phyloP scores from a whole-genome alignment of 2,888 invertebrate genomes.

The Cosmorhoe ocellata region DNA sequence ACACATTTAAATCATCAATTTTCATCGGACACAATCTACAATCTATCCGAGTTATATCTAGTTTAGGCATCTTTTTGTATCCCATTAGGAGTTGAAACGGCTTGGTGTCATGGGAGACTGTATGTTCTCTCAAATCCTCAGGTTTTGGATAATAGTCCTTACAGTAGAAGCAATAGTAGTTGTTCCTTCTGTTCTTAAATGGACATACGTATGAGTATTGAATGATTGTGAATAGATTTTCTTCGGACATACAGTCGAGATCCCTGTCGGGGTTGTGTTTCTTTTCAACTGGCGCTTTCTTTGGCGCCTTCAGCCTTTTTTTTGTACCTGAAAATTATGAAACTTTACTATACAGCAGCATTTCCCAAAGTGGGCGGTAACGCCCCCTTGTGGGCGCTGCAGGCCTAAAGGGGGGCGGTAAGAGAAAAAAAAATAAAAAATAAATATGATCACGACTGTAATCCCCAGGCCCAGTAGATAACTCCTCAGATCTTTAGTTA shows the following conservation, averaged over 20 bases:
- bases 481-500: too few relatives aligned
- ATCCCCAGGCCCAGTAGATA: too few relatives aligned
- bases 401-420: too few relatives aligned
- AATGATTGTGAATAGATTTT: constrained; percentile 69
- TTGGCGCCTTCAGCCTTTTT: constrained; percentile 37
- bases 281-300: constrained; percentile 61
- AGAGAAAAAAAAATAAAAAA: too few relatives aligned
- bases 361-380: too few relatives aligned
- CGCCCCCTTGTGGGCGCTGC: too few relatives aligned
- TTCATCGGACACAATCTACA: constrained; percentile 63
- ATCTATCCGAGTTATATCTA: constrained; percentile 71
- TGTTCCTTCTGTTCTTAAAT: constrained; percentile 71
- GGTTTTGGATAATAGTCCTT: constrained; percentile 74
- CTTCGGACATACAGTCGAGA: constrained; percentile 73
- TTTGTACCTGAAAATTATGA: constrained; percentile 39
- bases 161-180: constrained; percentile 76
- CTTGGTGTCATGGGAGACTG: constrained; percentile 66
- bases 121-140: constrained; percentile 70
- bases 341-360: too few relatives aligned
- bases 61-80: constrained; percentile 72
- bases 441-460: too few relatives aligned
- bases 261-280: constrained; percentile 67
- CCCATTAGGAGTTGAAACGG: constrained; percentile 72
- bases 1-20: constrained; percentile 61
- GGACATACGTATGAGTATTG: constrained; percentile 73